A percentile compares a stretch with the other conserved stretches of the same genome.
Evolutionary conservation across 37 sponge, comb jelly and placozoan genomes (phyloP).

Genomic region (Diacarnus erythraeanus): DNA sequence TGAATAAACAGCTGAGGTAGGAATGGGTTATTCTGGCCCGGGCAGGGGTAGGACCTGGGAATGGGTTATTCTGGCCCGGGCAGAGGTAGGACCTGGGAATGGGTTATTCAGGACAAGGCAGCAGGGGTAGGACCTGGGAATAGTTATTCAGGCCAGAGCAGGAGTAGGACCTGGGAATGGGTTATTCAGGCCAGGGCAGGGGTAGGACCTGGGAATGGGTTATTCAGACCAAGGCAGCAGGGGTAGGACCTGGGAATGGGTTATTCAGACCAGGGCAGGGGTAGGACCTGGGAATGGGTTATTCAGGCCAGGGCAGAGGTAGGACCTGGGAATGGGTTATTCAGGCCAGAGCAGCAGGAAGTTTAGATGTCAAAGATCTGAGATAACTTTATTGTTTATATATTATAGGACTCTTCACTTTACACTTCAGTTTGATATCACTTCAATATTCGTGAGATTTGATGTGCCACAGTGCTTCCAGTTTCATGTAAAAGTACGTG

Average conservation of each 20-base stretch:
- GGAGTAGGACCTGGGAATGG: background rate
- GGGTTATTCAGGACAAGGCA: background rate
- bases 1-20: no score
- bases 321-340: background rate
- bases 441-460: conserved; percentile 18
- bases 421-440: conserved; percentile 19
- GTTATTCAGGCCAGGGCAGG: background rate
- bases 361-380: background rate
- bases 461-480: conserved; percentile 20
- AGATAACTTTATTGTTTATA: background rate
- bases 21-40: no score
- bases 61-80: background rate
- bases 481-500: conserved; percentile 39
- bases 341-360: background rate
- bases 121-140: background rate
- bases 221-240: no score
- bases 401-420: conserved; percentile 25
- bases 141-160: background rate
- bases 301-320: background rate
- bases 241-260: no score
- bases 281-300: background rate
- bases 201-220: no score
- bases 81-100: background rate
- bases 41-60: no score
- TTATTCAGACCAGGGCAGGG: background rate